phyloP scores from a whole-genome alignment of 2,888 invertebrate genomes.

The Drosophila parthenogenetica region DNA sequence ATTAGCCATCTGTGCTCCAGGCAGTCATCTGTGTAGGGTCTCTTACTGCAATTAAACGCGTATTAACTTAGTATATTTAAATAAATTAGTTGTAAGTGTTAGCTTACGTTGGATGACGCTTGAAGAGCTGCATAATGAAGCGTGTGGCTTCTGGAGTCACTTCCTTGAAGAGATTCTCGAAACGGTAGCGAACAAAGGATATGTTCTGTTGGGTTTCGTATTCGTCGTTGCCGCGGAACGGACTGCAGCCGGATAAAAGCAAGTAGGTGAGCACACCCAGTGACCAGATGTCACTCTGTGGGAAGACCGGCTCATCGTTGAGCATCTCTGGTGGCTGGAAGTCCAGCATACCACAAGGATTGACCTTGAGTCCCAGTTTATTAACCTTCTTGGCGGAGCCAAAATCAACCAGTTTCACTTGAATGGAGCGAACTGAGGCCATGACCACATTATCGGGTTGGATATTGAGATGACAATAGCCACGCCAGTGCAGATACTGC shows the following conservation, averaged over 20 bases:
- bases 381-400: slow-evolving; percentile 94
- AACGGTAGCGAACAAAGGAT: slow-evolving; percentile 95
- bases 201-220: slow-evolving; percentile 96
- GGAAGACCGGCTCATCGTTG: slow-evolving; percentile 93
- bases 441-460: slow-evolving; percentile 98
- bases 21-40: slow-evolving; percentile 97
- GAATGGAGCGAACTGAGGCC: slow-evolving; percentile 92
- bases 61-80: neutral
- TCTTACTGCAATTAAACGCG: slow-evolving; percentile 88
- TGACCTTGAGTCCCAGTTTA: slow-evolving; percentile 89
- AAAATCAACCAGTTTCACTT: slow-evolving; percentile 96
- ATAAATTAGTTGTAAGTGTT: neutral
- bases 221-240: slow-evolving; percentile 93
- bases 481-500: slow-evolving; percentile 98
- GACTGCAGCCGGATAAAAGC: slow-evolving; percentile 95
- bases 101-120: slow-evolving; percentile 94
- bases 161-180: slow-evolving; percentile 97
- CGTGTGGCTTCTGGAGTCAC: slow-evolving; percentile 96
- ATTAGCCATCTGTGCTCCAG: slow-evolving; percentile 98
- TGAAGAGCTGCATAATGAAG: slow-evolving; percentile 98
- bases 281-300: slow-evolving; percentile 98
- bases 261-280: slow-evolving; percentile 96
- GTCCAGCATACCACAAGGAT: slow-evolving; percentile 90
- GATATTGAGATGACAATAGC: slow-evolving; percentile 94
- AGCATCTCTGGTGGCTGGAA: slow-evolving; percentile 95